Evolutionary conservation across 2,113 vertebrate genomes (phyloP).

Genomic region (Neolamprologus sp.): DNA sequence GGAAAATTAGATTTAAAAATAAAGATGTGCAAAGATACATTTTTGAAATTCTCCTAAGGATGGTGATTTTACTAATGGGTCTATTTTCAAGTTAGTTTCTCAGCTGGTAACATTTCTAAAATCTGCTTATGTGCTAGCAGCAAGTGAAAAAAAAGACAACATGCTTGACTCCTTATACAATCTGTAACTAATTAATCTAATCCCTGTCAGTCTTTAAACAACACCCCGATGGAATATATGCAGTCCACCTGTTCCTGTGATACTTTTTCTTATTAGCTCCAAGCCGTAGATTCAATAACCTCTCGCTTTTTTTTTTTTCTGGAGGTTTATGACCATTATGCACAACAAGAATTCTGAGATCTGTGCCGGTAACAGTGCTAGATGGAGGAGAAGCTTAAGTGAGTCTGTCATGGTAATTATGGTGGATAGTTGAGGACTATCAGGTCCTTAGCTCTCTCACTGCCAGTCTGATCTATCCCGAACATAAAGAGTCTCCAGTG

Average conservation of each 20-base stretch:
- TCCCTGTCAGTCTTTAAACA: slow-evolving; percentile 41
- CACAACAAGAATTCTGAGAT: slow-evolving; percentile 46
- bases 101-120: slow-evolving; percentile 17
- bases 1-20: slow-evolving; percentile 8
- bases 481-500: slow-evolving; percentile 61
- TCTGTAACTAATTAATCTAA: slow-evolving; percentile 49
- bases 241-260: slow-evolving; percentile 11
- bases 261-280: slow-evolving; percentile 28
- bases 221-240: background rate
- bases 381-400: slow-evolving; percentile 62
- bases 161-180: slow-evolving; percentile 16
- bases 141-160: slow-evolving; percentile 19
- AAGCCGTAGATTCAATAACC: slow-evolving; percentile 14
- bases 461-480: slow-evolving; percentile 40
- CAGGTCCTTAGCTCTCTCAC: slow-evolving; percentile 40
- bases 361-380: slow-evolving; percentile 40
- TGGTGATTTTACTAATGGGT: background rate
- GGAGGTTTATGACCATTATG: slow-evolving; percentile 5
- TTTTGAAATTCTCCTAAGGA: background rate
- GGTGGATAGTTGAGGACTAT: slow-evolving; percentile 57
- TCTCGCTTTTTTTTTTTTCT: background rate
- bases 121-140: background rate
- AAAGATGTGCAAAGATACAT: background rate
- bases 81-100: slow-evolving; percentile 20
- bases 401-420: slow-evolving; percentile 67